phyloP scores from a whole-genome alignment of 1,140 invertebrate species.

The Ceratosolen solmsi region DNA sequence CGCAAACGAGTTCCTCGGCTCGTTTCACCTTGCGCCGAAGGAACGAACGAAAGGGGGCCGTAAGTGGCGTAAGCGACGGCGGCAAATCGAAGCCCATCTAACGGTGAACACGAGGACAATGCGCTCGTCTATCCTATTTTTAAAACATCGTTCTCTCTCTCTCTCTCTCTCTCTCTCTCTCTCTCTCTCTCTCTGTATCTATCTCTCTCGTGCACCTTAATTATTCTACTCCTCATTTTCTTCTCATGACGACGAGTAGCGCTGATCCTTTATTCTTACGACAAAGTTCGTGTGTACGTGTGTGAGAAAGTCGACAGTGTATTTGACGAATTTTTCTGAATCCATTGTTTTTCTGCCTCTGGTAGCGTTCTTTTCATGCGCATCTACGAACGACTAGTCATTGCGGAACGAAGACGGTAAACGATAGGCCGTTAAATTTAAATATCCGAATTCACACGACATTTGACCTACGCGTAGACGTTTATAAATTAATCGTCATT shows the following conservation, averaged over 20 bases:
- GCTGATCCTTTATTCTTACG: background rate
- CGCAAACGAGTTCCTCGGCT: constrained; percentile 7
- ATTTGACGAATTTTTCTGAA: too few relatives aligned
- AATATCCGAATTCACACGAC: background rate
- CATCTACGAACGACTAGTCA: background rate
- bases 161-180: too few relatives aligned
- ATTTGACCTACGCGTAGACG: background rate
- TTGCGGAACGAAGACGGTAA: background rate
- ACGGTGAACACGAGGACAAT: constrained; percentile 28
- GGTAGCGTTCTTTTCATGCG: background rate
- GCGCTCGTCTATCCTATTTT: constrained; percentile 29
- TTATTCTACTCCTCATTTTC: too few relatives aligned
- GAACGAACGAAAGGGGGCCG: background rate
- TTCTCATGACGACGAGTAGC: too few relatives aligned
- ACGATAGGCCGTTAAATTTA: background rate
- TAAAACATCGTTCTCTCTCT: background rate
- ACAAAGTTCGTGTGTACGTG: too few relatives aligned
- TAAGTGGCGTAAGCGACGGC: background rate
- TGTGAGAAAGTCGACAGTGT: too few relatives aligned
- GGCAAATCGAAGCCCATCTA: constrained; percentile 31
- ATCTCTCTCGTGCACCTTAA: too few relatives aligned
- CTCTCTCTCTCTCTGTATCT: too few relatives aligned
- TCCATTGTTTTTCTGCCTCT: too few relatives aligned
- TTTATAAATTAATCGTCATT: background rate
- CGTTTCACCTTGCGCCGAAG: background rate